phyloP scores from a whole-genome alignment of 2,797 vertebrate genomes.

The Crocodylus rhombifer region DNA sequence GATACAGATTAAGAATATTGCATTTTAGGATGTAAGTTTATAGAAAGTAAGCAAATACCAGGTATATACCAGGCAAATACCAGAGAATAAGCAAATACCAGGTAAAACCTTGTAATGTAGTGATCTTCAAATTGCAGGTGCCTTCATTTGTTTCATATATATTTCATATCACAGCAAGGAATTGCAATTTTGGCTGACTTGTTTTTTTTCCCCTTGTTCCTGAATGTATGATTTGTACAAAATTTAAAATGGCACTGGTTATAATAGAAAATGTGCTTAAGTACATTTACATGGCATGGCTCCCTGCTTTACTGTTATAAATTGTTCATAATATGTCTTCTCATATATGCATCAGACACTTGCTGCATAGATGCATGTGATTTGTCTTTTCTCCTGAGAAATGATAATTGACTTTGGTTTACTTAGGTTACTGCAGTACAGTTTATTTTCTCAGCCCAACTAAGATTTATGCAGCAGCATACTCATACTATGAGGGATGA shows the following conservation, averaged over 20 bases:
- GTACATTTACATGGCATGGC: conserved; percentile 27
- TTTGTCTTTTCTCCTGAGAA: conserved; percentile 67
- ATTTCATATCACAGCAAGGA: not conserved
- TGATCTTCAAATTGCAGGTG: not conserved
- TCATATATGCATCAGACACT: conserved; percentile 74
- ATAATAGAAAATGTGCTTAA: conserved; percentile 58
- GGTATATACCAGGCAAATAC: not conserved
- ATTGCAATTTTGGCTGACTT: not conserved
- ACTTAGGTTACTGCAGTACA: conserved; percentile 63
- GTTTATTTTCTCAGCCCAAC: conserved; percentile 62
- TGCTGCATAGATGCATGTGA: conserved; percentile 68
- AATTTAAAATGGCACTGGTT: conserved; percentile 53
- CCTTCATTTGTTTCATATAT: not conserved
- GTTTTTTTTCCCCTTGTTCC: not conserved
- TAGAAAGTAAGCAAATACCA: not conserved
- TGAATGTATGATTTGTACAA: conserved; percentile 27
- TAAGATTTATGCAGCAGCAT: conserved; percentile 38
- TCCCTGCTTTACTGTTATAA: conserved; percentile 70
- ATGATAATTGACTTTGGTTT: conserved; percentile 65
- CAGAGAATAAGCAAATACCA: not conserved
- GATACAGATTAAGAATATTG: not conserved
- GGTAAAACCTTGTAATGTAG: not conserved
- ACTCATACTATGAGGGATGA: conserved; percentile 24
- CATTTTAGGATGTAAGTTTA: not conserved
- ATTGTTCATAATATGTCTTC: conserved; percentile 79